Evolutionary conservation across 2,113 vertebrate genomes (phyloP).

Genomic region (Urocolius indicus): DNA sequence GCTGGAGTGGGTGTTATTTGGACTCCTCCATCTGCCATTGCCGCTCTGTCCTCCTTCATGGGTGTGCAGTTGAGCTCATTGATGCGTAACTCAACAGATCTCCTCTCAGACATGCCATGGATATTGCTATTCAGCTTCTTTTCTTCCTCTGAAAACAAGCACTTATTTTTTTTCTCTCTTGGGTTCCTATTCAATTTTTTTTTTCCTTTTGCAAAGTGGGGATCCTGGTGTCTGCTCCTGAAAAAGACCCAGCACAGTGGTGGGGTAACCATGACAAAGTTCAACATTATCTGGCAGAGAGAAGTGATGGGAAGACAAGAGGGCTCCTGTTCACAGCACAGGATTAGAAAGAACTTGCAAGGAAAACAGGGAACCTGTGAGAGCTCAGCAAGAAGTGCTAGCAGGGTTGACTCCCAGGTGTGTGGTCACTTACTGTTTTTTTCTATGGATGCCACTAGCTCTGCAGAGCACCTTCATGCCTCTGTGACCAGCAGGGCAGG

Average conservation of each 20-base stretch:
- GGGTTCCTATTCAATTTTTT: fast-evolving
- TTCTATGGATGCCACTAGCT: neutral
- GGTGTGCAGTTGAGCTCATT: neutral
- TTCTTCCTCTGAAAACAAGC: neutral
- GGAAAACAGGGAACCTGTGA: neutral
- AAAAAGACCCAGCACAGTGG: neutral
- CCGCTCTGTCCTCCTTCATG: neutral
- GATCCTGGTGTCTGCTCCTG: neutral
- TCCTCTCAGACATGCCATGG: fast-evolving
- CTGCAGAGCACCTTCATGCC: neutral
- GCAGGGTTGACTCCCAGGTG: neutral
- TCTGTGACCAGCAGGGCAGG: neutral
- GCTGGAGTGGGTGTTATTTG: neutral
- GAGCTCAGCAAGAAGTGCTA: neutral
- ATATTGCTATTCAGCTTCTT: neutral
- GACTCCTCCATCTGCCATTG: fast-evolving
- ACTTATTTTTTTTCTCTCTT: neutral
- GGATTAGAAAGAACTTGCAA: neutral
- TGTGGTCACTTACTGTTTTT: neutral
- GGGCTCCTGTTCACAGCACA: neutral
- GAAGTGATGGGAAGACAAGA: neutral
- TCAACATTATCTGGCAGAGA: neutral
- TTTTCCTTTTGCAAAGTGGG: fast-evolving
- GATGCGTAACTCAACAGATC: neutral
- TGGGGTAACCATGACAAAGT: neutral